A percentile compares a stretch with the other conserved stretches of the same genome.
phyloP scores from a whole-genome alignment of 2,113 vertebrate species.

The Leucoraja erinaceus region DNA sequence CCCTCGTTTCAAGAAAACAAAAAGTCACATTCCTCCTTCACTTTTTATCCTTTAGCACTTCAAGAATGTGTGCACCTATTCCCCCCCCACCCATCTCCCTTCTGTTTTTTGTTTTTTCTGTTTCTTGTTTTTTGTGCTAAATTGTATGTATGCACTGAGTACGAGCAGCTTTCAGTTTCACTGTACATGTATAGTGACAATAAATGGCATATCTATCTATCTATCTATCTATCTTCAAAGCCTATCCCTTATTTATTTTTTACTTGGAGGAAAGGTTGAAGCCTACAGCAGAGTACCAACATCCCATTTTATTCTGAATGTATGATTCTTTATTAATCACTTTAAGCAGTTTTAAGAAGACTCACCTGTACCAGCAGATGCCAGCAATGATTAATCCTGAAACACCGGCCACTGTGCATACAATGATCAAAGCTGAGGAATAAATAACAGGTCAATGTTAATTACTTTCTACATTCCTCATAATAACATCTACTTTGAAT shows the following conservation, averaged over 20 bases:
- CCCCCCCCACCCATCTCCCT: too few relatives aligned
- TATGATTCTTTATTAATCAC: background rate
- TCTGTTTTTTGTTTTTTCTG: too few relatives aligned
- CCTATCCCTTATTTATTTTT: background rate
- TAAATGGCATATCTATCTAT: too few relatives aligned
- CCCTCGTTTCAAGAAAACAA: background rate
- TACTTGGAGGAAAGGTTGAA: background rate
- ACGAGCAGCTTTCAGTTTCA: too few relatives aligned
- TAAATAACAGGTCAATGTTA: background rate
- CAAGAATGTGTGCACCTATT: too few relatives aligned
- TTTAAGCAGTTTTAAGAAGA: background rate
- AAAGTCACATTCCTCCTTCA: background rate
- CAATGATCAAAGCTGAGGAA: slow-evolving; percentile 66
- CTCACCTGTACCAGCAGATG: slow-evolving; percentile 81
- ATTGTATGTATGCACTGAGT: too few relatives aligned
- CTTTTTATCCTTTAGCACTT: background rate
- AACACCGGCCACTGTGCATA: slow-evolving; percentile 60
- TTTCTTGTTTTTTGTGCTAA: too few relatives aligned
- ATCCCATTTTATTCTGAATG: background rate
- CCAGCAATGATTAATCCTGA: slow-evolving; percentile 62
- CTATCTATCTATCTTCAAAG: too few relatives aligned
- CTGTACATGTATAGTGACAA: too few relatives aligned
- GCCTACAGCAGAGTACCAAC: background rate
- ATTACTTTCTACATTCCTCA: background rate
- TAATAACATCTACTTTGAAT: background rate